Base-by-base conservation (phyloP, 37 sponge, comb jelly and placozoan genomes). In the Cliona cf. orientalis region DNA sequence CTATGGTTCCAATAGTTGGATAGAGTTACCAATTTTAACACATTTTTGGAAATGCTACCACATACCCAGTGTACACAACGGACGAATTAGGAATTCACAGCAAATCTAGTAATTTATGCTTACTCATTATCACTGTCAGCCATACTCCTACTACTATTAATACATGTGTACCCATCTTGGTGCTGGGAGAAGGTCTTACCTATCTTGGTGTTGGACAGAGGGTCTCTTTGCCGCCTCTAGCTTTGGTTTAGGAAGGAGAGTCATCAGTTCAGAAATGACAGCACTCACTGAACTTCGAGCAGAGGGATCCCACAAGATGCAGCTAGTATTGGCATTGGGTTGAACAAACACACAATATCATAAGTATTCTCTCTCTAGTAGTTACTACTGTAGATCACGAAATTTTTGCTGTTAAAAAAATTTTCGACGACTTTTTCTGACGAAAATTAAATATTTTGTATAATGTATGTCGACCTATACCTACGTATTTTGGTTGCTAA, bases 241-340 rank as follows among this genome's bases (percentile, higher is more conserved):
- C 2, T 4, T 5, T 37, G 3, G 67, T 66, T 31, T 36, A 11
- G 70, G 70, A 7, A 41, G 44, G 56, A 80, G 70, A 39, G 42
- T 41, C 7, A 43, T 3, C 25, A 90, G 76, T 9, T 43, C 53
- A 38, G 46, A 0, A 12, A 90, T 40, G 31, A 90, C 74, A 9
- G 45, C 67, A 40, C 65, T 42, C 36, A 90, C 31, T 29, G 64
- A 41, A 28, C 81, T 86, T 3, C 91, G 43, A 1, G 85, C 56
- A 5, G 7, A 25, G 3, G 86, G 71, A 4, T 79, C 85, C 91
- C 91, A 90, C 29, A 40, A 34, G 1, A 80, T 74, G 70, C 91
- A 90, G 73, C 86, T 85, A 46, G 9, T 39, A 23, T 14, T n/a
- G n/a, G 22, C 66, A 66, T 19, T 26, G 4, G 29, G 26, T 61